Percentiles rank a stretch among this genome's conserved stretches.
Evolutionary conservation across 30 jellyfish, hydroid and myxozoan genomes (phyloP).

Genomic region (Mastigias papua): DNA sequence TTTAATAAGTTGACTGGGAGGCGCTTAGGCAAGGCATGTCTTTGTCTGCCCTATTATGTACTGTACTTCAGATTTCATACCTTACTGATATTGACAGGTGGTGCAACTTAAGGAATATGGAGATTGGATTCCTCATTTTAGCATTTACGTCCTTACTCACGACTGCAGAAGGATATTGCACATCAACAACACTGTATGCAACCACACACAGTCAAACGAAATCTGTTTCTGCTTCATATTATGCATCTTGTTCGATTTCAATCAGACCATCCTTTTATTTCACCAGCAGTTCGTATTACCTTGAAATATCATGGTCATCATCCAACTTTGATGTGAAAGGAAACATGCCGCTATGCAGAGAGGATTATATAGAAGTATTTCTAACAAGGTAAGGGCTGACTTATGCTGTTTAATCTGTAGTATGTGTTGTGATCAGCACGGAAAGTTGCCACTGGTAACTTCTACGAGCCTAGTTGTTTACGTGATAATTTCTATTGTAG

Average conservation of each 20-base stretch:
- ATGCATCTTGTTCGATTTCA: not conserved
- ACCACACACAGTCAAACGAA: not conserved
- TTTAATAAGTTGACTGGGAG: no score
- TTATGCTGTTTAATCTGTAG: no score
- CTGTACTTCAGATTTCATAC: no score
- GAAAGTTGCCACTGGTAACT: no score
- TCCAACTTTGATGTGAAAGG: constrained; percentile 2
- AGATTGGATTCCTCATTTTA: no score
- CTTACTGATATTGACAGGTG: not conserved
- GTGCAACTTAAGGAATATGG: not conserved
- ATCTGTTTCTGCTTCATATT: not conserved
- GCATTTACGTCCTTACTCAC: not conserved
- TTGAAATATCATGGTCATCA: constrained; percentile 19
- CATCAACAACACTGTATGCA: not conserved
- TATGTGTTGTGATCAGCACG: no score
- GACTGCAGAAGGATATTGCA: not conserved
- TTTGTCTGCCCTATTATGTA: no score
- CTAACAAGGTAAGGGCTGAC: constrained; percentile 39
- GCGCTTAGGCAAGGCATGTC: no score
- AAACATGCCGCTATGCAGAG: constrained; percentile 16
- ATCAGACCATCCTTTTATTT: not conserved
- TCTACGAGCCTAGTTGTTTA: no score
- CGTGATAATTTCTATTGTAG: no score
- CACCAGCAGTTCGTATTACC: not conserved
- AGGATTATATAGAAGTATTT: constrained; percentile 19